Evolutionary conservation across 2,113 vertebrate species (phyloP).

Genomic region (Actinemys pallida): DNA sequence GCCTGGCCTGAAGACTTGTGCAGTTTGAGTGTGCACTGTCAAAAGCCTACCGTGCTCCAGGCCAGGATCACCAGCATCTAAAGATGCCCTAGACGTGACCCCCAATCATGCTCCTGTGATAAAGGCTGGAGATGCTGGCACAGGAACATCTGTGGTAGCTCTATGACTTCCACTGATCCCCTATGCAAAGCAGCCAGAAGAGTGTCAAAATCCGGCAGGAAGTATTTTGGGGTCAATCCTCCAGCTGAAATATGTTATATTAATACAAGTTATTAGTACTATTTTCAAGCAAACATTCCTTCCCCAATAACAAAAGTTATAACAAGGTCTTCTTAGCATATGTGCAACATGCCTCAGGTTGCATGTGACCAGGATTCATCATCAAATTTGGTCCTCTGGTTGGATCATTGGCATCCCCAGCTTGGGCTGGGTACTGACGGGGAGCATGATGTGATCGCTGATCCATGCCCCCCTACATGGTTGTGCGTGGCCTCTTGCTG

Average conservation of each 20-base stretch:
- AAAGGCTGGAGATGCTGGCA: background rate
- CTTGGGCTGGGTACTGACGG: no score
- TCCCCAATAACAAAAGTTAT: background rate
- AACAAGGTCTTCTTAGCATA: background rate
- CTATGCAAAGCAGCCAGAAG: background rate
- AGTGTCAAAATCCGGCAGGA: background rate
- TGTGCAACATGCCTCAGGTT: no score
- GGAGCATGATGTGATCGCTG: no score
- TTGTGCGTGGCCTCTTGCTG: background rate
- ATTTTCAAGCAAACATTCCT: background rate
- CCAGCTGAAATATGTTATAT: background rate
- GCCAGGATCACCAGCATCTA: background rate
- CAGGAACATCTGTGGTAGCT: background rate
- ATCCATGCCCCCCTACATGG: background rate
- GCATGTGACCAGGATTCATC: no score
- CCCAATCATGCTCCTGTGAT: background rate
- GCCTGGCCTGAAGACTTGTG: background rate
- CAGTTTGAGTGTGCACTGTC: background rate
- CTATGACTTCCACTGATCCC: background rate
- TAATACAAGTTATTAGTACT: background rate
- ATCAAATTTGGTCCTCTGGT: no score
- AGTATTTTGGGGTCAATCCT: background rate
- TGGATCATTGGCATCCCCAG: no score
- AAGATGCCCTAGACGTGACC: fast-evolving
- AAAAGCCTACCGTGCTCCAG: background rate